Evolutionary conservation across 2,888 invertebrate genomes (phyloP).

Genomic region (Drosophila kuntzei): DNA sequence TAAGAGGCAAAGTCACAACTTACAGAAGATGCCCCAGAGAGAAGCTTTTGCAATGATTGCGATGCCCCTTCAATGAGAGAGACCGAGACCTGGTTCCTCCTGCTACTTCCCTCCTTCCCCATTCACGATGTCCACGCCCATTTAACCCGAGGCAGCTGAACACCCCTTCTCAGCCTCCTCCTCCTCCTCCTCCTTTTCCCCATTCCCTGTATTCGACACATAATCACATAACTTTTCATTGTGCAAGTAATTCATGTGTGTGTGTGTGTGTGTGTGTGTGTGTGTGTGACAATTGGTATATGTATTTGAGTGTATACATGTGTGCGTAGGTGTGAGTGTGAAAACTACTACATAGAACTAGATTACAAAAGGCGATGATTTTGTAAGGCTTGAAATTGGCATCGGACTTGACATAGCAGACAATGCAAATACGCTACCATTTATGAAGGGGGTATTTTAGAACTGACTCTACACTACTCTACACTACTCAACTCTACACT

Average conservation of each 20-base stretch:
- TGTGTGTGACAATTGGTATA: constrained; percentile 53
- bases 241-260: constrained; percentile 42
- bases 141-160: constrained; percentile 31
- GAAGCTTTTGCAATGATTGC: constrained; percentile 42
- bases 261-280: constrained; percentile 11
- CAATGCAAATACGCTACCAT: constrained; percentile 14
- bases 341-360: constrained; percentile 66
- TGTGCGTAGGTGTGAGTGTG: constrained; percentile 30
- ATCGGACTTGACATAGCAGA: not conserved
- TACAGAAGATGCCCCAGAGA: constrained; percentile 55
- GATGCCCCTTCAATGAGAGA: constrained; percentile 37
- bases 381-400: constrained; percentile 8
- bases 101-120: not conserved
- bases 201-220: constrained; percentile 7
- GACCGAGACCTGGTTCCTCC: not conserved
- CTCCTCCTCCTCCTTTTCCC: not conserved
- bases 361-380: constrained; percentile 49
- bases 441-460: too few species aligned
- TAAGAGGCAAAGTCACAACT: constrained; percentile 27
- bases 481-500: not conserved
- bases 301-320: constrained; percentile 14
- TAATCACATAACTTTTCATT: constrained; percentile 68
- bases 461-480: not conserved
- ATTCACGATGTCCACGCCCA: constrained; percentile 32
- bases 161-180: not conserved